Conservation (phyloP, 2,113 vertebrate genomes). For the human (Homo sapiens) region GRCh38 chrX:132952001-132952500, state of each 20-base stretch:
- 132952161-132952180: not conserved
- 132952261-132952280: not conserved
- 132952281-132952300: not conserved
- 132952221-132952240: not conserved
- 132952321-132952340: not conserved
- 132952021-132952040: conserved; percentile 6
- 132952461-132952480: not conserved
- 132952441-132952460: not conserved
- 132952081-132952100: conserved; percentile 22
- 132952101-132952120: not conserved
- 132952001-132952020: conserved; percentile 14
- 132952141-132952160: not conserved
- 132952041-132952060: conserved; percentile 34
- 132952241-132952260: not conserved
- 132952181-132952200: not conserved
- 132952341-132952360: not conserved
- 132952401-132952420: not conserved
- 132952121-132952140: conserved; percentile 17
- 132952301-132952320: not conserved
- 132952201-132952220: not conserved
- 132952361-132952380: not conserved
- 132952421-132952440: not conserved
- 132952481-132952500: not conserved
- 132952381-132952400: not conserved
- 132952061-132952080: not conserved